Conservation (phyloP, 2,888 invertebrate species). For the Tribolium freemani region DNA sequence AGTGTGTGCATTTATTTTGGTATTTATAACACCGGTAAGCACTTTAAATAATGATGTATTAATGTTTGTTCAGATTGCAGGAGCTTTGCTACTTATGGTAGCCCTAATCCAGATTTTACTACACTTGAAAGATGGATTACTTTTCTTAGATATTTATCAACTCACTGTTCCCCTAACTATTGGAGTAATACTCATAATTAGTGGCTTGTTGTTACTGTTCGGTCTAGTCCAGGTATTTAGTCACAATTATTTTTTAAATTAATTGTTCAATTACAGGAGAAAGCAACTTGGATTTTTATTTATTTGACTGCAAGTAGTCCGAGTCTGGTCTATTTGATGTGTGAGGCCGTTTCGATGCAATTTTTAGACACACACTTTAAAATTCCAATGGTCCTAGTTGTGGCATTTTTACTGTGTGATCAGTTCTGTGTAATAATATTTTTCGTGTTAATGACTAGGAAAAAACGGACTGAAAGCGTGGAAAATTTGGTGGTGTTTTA, state of each 20-base stretch:
- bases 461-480: slow-evolving; percentile 7
- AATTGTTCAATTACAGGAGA: background rate
- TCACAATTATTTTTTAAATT: background rate
- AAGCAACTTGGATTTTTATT: slow-evolving; percentile 11
- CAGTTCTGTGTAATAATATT: background rate
- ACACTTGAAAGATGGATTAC: background rate
- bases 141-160: background rate
- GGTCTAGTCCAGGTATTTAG: slow-evolving; percentile 8
- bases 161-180: background rate
- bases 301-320: slow-evolving; percentile 4
- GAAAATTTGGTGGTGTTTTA: background rate
- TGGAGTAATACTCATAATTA: background rate
- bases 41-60: background rate
- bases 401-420: background rate
- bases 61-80: slow-evolving; percentile 20
- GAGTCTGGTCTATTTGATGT: slow-evolving; percentile 17
- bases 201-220: slow-evolving; percentile 4
- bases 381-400: background rate
- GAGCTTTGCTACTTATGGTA: slow-evolving; percentile 7
- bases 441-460: slow-evolving; percentile 6
- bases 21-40: slow-evolving; percentile 22
- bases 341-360: background rate
- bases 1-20: slow-evolving; percentile 5
- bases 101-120: background rate
- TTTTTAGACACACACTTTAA: slow-evolving; percentile 11